phyloP scores from a whole-genome alignment of 1,140 invertebrate species.

The Drosophila melanogaster region Release_6_plus_ISO1_MT NC_004354.4:4167501-4168000 shows the following conservation, averaged over 20 bases:
- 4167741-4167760: too few relatives aligned
- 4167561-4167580: not conserved
- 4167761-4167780: too few relatives aligned
- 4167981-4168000: not conserved
- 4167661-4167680: too few relatives aligned
- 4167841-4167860: conserved; percentile 7
- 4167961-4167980: conserved; percentile 3
- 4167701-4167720: too few relatives aligned
- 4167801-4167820: conserved; percentile 1
- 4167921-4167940: conserved; percentile 42
- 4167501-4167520: conserved; percentile 6
- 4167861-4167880: conserved; percentile 28
- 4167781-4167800: not conserved
- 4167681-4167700: too few relatives aligned
- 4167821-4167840: not conserved
- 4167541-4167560: not conserved
- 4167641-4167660: too few relatives aligned
- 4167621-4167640: not conserved
- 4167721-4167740: too few relatives aligned
- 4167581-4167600: not conserved
- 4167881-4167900: conserved; percentile 22
- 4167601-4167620: not conserved
- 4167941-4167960: conserved; percentile 13
- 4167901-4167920: conserved; percentile 70
- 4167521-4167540: not conserved